phyloP scores from a whole-genome alignment of 2,797 vertebrate genomes.

The Carapus acus region DNA sequence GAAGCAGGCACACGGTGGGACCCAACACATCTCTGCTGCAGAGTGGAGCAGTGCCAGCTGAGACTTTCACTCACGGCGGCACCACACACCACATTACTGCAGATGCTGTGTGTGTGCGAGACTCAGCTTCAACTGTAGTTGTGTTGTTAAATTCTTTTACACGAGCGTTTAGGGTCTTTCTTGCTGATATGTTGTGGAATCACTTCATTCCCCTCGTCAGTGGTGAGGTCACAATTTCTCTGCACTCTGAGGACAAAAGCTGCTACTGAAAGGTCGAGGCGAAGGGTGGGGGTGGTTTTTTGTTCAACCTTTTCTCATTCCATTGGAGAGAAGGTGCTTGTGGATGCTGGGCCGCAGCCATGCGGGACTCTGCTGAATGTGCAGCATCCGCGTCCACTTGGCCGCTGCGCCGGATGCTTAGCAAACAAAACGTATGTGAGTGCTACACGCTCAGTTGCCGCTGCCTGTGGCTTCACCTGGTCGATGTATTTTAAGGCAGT shows the following conservation, averaged over 20 bases:
- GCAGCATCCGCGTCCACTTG: slow-evolving; percentile 41
- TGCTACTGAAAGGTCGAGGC: slow-evolving; percentile 39
- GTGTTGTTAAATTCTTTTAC: not conserved
- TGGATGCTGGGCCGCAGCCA: slow-evolving; percentile 26
- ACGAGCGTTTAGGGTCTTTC: too few species aligned
- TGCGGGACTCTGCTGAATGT: slow-evolving; percentile 32
- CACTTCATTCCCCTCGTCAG: too few species aligned
- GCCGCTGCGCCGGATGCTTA: slow-evolving; percentile 30
- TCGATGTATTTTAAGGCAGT: not conserved
- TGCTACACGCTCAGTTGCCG: not conserved
- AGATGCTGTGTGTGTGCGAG: not conserved
- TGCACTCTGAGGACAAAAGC: not conserved
- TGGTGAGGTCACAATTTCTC: not conserved
- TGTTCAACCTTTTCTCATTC: slow-evolving; percentile 11
- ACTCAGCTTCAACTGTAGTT: too few species aligned
- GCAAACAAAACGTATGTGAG: slow-evolving; percentile 26
- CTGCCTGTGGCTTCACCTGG: not conserved
- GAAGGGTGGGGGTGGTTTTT: slow-evolving; percentile 19
- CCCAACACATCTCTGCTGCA: slow-evolving; percentile 45
- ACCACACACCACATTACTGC: not conserved
- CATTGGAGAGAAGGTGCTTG: slow-evolving; percentile 28
- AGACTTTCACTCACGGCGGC: slow-evolving; percentile 4
- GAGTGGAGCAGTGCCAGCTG: slow-evolving; percentile 27
- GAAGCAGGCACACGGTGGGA: slow-evolving; percentile 46
- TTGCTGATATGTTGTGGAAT: too few species aligned